Percentiles rank a stretch among this genome's conserved stretches.
phyloP scores from a whole-genome alignment of 2,888 invertebrate species.

The Lithophane socia region DNA sequence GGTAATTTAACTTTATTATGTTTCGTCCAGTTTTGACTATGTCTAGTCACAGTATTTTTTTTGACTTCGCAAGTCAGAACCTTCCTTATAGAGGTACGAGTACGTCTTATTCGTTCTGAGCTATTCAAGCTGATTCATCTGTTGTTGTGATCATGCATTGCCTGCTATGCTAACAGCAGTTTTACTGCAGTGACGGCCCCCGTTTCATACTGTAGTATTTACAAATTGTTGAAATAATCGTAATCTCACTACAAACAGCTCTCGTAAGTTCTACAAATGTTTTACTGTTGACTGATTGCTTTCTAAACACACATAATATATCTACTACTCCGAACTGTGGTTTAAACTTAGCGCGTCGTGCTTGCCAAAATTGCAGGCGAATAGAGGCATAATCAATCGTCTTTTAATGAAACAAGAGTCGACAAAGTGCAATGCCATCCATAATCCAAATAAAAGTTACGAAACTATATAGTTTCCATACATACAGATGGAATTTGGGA shows the following conservation, averaged over 20 bases:
- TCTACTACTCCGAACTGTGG: not conserved
- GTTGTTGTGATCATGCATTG: not conserved
- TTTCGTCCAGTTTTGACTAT: not conserved
- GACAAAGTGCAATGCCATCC: not conserved
- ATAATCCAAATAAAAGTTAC: not conserved
- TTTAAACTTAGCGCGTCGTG: too few species aligned
- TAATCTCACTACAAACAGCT: slow-evolving; percentile 26
- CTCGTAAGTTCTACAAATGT: slow-evolving; percentile 5
- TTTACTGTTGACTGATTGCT: not conserved
- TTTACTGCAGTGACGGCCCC: slow-evolving; percentile 1
- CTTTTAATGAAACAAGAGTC: not conserved
- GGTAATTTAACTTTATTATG: not conserved
- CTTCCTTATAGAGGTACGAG: too few species aligned
- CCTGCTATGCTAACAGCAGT: not conserved
- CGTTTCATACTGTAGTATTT: slow-evolving; percentile 25
- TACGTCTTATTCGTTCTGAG: not conserved
- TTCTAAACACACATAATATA: not conserved
- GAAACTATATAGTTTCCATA: too few species aligned
- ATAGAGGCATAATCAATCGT: not conserved
- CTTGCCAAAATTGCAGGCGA: not conserved
- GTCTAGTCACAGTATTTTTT: not conserved
- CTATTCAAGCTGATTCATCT: not conserved
- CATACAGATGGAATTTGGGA: not conserved
- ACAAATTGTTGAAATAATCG: slow-evolving; percentile 18
- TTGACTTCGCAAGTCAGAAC: too few species aligned